Conservation (phyloP, 2,888 invertebrate genomes). For the Torymus texanus region DNA sequence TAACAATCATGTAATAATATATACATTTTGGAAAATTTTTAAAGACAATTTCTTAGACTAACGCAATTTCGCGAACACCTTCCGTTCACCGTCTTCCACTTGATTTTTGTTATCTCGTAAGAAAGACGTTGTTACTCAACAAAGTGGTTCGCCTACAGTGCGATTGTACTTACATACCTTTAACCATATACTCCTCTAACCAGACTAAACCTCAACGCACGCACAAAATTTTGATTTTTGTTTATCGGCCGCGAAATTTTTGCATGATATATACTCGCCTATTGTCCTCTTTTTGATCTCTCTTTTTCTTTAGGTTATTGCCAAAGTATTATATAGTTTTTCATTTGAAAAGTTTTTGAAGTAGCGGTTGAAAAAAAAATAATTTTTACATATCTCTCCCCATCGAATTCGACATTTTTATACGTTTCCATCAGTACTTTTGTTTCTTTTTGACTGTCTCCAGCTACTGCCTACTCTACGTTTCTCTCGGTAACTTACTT, state of each 20-base stretch:
- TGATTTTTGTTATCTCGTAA: not conserved
- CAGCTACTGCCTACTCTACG: conserved; percentile 4
- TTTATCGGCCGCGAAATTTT: not conserved
- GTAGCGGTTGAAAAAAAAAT: not conserved
- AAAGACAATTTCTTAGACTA: not conserved
- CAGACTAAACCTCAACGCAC: not conserved
- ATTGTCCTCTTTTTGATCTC: not conserved
- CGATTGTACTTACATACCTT: no score
- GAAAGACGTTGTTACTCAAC: no score
- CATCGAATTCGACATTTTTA: conserved; percentile 7
- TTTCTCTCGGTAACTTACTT: conserved; percentile 16
- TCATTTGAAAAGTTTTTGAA: conserved; percentile 1
- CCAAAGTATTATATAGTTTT: not conserved
- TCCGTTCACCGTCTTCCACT: not conserved
- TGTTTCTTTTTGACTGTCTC: conserved; percentile 2
- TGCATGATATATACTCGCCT: not conserved
- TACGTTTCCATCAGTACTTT: not conserved
- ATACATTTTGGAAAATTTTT: no score
- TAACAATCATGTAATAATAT: not conserved
- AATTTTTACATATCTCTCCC: conserved; percentile 14
- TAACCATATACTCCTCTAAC: not conserved
- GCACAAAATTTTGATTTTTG: not conserved
- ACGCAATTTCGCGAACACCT: not conserved
- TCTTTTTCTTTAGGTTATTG: conserved; percentile 38
- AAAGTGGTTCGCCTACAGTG: no score